phyloP scores from a whole-genome alignment of 1,140 invertebrate genomes.

The Caerostris extrusa region DNA sequence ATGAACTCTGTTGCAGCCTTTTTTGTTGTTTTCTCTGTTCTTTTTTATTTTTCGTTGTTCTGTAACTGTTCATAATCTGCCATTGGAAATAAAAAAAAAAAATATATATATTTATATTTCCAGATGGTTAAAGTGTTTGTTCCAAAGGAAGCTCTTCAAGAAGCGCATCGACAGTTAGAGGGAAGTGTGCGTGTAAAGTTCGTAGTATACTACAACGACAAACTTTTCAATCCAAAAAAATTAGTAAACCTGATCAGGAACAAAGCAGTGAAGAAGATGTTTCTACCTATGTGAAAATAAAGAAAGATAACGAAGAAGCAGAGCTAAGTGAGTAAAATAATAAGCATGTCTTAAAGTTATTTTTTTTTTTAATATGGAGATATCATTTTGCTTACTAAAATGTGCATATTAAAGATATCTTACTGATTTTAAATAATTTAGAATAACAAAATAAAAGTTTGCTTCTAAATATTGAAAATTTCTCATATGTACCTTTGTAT shows the following conservation, averaged over 20 bases:
- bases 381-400: neutral
- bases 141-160: constrained; percentile 68
- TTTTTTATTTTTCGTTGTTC: too few species aligned
- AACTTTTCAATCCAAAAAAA: constrained; percentile 78
- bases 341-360: neutral
- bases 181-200: constrained; percentile 79
- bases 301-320: constrained; percentile 37
- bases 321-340: constrained; percentile 25
- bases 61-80: too few species aligned
- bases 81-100: too few species aligned
- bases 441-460: too few species aligned
- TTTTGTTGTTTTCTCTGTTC: too few species aligned
- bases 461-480: neutral
- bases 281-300: neutral
- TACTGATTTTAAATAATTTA: too few species aligned
- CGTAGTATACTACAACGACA: constrained; percentile 79
- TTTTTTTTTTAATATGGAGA: too few species aligned
- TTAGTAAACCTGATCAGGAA: neutral
- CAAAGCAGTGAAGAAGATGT: neutral
- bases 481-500: constrained; percentile 2
- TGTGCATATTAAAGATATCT: neutral
- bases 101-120: neutral
- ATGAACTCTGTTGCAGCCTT: too few species aligned
- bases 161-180: constrained; percentile 67
- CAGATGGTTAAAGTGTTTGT: constrained; percentile 72